Conservation (phyloP, 2,888 invertebrate genomes). For the Acanthosepion esculentum region DNA sequence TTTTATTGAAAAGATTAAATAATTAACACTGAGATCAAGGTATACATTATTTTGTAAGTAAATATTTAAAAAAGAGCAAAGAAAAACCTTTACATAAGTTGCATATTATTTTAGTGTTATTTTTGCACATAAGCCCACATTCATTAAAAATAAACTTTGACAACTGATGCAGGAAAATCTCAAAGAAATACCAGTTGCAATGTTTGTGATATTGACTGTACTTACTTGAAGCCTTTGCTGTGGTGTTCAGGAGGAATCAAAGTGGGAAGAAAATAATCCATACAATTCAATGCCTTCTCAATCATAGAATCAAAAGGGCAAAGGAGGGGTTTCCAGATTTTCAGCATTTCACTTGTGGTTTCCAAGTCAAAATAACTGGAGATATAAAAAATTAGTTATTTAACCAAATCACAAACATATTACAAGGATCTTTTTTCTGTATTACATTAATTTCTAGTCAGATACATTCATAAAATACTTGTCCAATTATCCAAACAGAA, state of each 20-base stretch:
- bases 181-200: too few species aligned
- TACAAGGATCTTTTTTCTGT: background rate
- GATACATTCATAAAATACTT: too few species aligned
- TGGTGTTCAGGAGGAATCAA: slow-evolving; percentile 79
- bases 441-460: background rate
- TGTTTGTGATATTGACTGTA: background rate
- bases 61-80: too few species aligned
- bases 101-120: too few species aligned
- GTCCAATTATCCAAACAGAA: too few species aligned
- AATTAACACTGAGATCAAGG: too few species aligned
- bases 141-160: too few species aligned
- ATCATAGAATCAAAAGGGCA: slow-evolving; percentile 81
- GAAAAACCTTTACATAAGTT: too few species aligned
- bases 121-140: too few species aligned
- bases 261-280: slow-evolving; percentile 87
- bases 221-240: slow-evolving; percentile 78
- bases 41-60: too few species aligned
- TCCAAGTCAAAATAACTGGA: slow-evolving; percentile 74
- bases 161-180: too few species aligned
- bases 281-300: slow-evolving; percentile 76
- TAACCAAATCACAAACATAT: background rate
- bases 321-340: slow-evolving; percentile 85
- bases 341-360: slow-evolving; percentile 89
- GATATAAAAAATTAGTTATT: background rate
- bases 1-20: too few species aligned